Evolutionary conservation across 2,888 invertebrate species (phyloP), one percentile per base, ranked within the genome.

Genomic region (Scaptodrosophila latifasciaeformis): DNA sequence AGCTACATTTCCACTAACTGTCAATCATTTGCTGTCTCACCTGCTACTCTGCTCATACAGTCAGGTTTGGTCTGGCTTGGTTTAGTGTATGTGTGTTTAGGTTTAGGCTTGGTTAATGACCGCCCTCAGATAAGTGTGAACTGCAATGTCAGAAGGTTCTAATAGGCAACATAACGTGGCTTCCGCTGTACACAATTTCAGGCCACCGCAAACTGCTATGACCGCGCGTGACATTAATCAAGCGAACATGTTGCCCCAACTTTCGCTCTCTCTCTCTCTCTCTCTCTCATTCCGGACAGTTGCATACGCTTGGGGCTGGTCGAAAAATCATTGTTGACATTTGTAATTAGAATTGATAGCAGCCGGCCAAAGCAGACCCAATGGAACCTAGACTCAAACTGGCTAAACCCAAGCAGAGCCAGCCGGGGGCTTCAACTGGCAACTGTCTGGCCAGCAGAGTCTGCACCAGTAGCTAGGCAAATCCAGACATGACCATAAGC

Each of bases 321-420:
- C 78, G 50, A 83, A 84, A 82, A 84, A 82, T 84, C 82, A 77
- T 85, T 85, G 85, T 84, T 84, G 84, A 84, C 84, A 85, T 82
- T 82, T 84, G 84, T 83, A 85, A 84, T 84, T 84, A 85, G 84
- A 84, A 84, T 84, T 85, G 83, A 84, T 84, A 75, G 75, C 77
- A 77, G 49, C 59, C 75, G 18, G 30, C 10, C 43, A 27, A 37
- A 37, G 51, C 49, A 30, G 30, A 17, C 46, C 30, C 27, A 15
- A 13, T 18, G 29, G 31, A 18, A 40, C 4, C 19, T 46, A 61
- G 59, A 50, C 62, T 61, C 52, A 59, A 51, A 52, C 34, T n/a
- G n/a, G n/a, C n/a, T n/a, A n/a, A n/a, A n/a, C 18, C 1, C 15
- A 12, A 45, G 15, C 30, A 15, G 5, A 30, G 17, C 15, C 10